Percentiles rank a stretch among this genome's conserved stretches.
Evolutionary conservation across 1,140 invertebrate species (phyloP).

Genomic region (Globodera rostochiensis): DNA sequence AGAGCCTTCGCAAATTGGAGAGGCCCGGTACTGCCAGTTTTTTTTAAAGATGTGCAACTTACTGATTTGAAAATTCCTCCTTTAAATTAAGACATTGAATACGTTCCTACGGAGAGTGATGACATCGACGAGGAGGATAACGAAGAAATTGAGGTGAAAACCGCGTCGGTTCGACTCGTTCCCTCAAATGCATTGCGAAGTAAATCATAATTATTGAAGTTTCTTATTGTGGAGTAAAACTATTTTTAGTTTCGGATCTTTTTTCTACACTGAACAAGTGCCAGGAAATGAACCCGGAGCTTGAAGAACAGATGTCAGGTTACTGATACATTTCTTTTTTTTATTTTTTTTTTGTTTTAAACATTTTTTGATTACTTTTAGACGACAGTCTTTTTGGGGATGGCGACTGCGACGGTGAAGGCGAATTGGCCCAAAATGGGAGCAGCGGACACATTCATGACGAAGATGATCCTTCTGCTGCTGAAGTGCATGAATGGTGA

Average conservation of each 20-base stretch:
- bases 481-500: background rate
- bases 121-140: slow-evolving; percentile 34
- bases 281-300: background rate
- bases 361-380: too few species aligned
- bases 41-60: too few species aligned
- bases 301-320: background rate
- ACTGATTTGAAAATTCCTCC: slow-evolving; percentile 8
- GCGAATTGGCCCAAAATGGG: slow-evolving; percentile 5
- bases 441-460: slow-evolving; percentile 13
- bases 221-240: too few species aligned
- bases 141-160: slow-evolving; percentile 35
- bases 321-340: background rate
- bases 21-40: too few species aligned
- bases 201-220: background rate
- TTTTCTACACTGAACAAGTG: background rate
- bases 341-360: background rate
- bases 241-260: background rate
- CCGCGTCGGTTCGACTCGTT: slow-evolving; percentile 33
- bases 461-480: background rate
- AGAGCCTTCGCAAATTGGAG: too few species aligned
- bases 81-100: slow-evolving; percentile 32
- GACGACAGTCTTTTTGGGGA: slow-evolving; percentile 18
- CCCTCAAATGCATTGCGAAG: slow-evolving; percentile 33
- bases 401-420: slow-evolving; percentile 11
- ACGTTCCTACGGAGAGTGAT: slow-evolving; percentile 22